phyloP scores from a whole-genome alignment of 2,113 vertebrate species.

The Micromys minutus region DNA sequence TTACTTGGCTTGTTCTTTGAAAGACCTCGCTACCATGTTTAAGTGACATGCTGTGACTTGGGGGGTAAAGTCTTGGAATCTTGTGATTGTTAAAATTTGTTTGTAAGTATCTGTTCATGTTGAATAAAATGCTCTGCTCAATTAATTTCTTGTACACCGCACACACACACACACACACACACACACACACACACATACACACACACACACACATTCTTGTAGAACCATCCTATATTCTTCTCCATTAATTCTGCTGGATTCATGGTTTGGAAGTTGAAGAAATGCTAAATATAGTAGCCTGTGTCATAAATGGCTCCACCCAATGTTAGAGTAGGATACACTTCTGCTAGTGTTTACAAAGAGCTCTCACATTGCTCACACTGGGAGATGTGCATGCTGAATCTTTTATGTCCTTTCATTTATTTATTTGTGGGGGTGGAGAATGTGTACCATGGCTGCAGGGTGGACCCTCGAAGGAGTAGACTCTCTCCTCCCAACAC shows the following conservation, averaged over 20 bases:
- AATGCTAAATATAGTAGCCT: neutral
- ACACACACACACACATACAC: neutral
- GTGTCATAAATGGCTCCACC: neutral
- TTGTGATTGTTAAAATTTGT: slow-evolving; percentile 12
- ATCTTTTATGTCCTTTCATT: neutral
- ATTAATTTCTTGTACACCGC: slow-evolving; percentile 32
- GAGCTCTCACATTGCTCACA: neutral
- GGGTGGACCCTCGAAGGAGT: neutral
- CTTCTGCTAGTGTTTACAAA: neutral
- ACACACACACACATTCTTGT: slow-evolving; percentile 3
- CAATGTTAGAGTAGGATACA: neutral
- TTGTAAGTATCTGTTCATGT: slow-evolving; percentile 1
- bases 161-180: no score
- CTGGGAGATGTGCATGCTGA: neutral
- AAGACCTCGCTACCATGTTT: neutral
- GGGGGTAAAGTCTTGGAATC: neutral
- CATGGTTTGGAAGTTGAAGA: neutral
- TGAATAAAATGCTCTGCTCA: slow-evolving; percentile 30
- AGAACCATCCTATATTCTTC: neutral
- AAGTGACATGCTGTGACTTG: neutral
- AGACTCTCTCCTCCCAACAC: no score
- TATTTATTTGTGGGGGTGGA: neutral
- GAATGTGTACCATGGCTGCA: neutral
- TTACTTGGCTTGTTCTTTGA: neutral
- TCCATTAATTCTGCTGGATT: slow-evolving; percentile 5